A percentile compares a stretch with the other conserved stretches of the same genome.
These are phyloP conservation scores for Asarcornis scutulata DNA, from an alignment of 2,113 vertebrate species.

Conservation along the genomic window DNA sequence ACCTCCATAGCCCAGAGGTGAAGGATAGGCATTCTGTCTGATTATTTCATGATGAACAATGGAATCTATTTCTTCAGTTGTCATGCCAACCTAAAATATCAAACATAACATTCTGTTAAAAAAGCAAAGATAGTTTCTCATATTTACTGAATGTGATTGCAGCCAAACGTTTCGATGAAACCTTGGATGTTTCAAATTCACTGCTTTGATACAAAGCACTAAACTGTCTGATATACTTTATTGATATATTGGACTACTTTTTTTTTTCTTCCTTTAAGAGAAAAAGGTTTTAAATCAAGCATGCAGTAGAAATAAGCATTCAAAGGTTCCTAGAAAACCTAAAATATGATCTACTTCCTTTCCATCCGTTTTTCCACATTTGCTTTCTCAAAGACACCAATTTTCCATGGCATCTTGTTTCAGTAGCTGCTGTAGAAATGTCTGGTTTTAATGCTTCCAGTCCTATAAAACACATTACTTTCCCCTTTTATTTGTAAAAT, in stretches of 20 bases:
- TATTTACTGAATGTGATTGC: conserved; percentile 33
- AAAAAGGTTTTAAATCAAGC: neutral
- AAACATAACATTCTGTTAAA: conserved; percentile 69
- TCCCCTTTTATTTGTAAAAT: neutral
- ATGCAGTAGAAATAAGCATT: neutral
- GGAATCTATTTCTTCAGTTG: conserved; percentile 96
- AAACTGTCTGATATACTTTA: neutral
- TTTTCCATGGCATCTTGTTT: conserved; percentile 42
- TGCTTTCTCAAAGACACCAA: neutral
- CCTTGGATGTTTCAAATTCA: conserved; percentile 7
- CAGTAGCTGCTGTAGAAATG: conserved; percentile 33
- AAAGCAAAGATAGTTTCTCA: conserved; percentile 63
- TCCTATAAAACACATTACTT: neutral
- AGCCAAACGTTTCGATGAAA: conserved; percentile 7
- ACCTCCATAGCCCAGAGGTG: conserved; percentile 91
- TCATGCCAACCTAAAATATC: conserved; percentile 92
- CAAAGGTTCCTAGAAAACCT: neutral
- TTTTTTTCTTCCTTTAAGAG: neutral
- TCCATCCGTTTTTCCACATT: neutral
- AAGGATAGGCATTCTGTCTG: conserved; percentile 93
- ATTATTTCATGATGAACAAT: conserved; percentile 95
- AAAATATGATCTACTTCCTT: neutral
- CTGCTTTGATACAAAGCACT: conserved; percentile 20
- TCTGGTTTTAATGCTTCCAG: neutral
- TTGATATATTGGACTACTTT: neutral